Conservation (phyloP, 2,888 invertebrate species). For the Drosophila putrida region DNA sequence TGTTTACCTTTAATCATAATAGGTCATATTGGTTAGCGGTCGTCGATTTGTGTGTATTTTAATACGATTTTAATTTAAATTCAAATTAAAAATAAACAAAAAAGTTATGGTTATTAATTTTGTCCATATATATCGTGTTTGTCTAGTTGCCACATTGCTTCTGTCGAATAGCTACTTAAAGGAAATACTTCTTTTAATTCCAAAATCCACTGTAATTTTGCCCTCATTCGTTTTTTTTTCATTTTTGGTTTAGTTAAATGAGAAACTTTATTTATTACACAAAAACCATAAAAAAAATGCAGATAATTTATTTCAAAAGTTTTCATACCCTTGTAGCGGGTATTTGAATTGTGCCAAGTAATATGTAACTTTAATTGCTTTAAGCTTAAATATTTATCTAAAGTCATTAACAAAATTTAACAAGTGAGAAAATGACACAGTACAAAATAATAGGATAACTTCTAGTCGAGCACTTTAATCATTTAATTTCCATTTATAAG, state of each 20-base stretch:
- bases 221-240: slow-evolving; percentile 6
- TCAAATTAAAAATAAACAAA: neutral
- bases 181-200: neutral
- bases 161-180: neutral
- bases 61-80: neutral
- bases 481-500: slow-evolving; percentile 17
- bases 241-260: slow-evolving; percentile 20
- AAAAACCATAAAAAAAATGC: slow-evolving; percentile 43
- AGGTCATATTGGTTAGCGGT: neutral
- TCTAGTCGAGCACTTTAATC: neutral
- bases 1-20: slow-evolving; percentile 6
- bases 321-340: slow-evolving; percentile 9
- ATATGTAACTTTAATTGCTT: neutral
- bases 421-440: neutral
- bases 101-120: neutral
- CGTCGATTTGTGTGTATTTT: neutral
- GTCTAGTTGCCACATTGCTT: too few relatives aligned
- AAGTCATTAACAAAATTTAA: too few relatives aligned
- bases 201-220: slow-evolving; percentile 35
- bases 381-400: too few relatives aligned
- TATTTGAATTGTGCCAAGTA: neutral
- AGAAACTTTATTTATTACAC: slow-evolving; percentile 61
- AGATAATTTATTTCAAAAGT: slow-evolving; percentile 63
- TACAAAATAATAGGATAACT: neutral
- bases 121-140: too few relatives aligned